Conservation (phyloP, 2,797 vertebrate genomes). For the Enteromius treurensis region DNA sequence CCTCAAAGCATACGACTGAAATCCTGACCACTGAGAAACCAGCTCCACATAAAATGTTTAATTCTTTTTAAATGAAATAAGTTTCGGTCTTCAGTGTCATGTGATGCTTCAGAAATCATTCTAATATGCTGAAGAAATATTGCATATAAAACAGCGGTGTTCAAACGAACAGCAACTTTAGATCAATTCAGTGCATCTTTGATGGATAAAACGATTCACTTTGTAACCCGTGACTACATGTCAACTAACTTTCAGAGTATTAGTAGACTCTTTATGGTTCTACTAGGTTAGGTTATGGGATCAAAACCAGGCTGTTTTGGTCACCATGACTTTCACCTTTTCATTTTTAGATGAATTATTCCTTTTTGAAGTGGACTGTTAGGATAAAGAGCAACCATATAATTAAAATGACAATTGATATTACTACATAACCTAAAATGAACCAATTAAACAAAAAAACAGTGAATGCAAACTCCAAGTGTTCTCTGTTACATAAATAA, state of each 20-base stretch:
- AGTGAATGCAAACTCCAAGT: neutral
- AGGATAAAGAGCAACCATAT: too few species aligned
- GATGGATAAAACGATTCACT: neutral
- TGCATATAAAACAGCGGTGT: too few species aligned
- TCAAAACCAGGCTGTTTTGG: too few species aligned
- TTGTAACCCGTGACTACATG: neutral
- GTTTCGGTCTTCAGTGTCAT: neutral
- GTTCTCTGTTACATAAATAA: neutral
- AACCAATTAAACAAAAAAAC: neutral
- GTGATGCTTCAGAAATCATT: neutral
- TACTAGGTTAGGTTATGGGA: neutral
- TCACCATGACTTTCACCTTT: too few species aligned
- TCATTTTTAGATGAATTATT: too few species aligned
- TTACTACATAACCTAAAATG: neutral
- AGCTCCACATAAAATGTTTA: neutral
- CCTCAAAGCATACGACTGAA: slow-evolving; percentile 11
- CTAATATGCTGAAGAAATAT: too few species aligned
- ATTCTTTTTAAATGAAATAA: neutral
- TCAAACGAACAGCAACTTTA: too few species aligned
- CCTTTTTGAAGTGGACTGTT: neutral
- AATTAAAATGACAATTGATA: neutral
- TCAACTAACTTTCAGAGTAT: neutral
- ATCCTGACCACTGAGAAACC: neutral
- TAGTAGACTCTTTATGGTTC: neutral
- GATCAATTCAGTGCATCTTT: neutral